A percentile compares a stretch with the other conserved stretches of the same genome.
These are phyloP conservation scores for Smutsia gigantea DNA, from an alignment of 2,797 vertebrate genomes.

Conservation along the genomic window DNA sequence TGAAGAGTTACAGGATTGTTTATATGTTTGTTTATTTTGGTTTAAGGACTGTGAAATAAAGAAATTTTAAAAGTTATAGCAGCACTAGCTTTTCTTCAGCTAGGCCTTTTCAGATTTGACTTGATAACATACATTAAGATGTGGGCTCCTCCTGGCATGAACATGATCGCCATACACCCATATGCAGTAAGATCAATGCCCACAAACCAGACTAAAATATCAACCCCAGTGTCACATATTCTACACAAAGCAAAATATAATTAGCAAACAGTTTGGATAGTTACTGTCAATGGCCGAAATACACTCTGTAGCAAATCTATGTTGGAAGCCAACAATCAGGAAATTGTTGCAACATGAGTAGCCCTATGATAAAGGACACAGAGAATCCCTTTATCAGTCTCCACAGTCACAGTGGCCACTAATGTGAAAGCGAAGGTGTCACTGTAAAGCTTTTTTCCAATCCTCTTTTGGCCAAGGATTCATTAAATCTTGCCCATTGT, in stretches of 20 bases:
- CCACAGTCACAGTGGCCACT: accelerated
- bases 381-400: too few relatives aligned
- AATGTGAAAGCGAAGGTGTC: accelerated
- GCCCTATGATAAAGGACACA: not conserved
- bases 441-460: not conserved
- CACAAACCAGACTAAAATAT: not conserved
- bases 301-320: not conserved
- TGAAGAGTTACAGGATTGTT: not conserved
- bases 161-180: not conserved
- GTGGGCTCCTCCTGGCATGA: not conserved
- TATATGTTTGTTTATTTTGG: not conserved
- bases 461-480: not conserved
- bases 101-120: too few relatives aligned
- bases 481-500: accelerated
- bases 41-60: not conserved
- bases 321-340: not conserved
- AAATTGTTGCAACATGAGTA: too few relatives aligned
- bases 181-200: not conserved
- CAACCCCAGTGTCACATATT: not conserved
- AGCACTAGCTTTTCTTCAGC: not conserved
- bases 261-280: not conserved
- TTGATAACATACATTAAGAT: not conserved
- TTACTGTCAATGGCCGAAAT: not conserved
- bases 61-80: not conserved
- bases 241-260: not conserved